phyloP scores from a whole-genome alignment of 2,888 invertebrate species.

The Pteria penguin region DNA sequence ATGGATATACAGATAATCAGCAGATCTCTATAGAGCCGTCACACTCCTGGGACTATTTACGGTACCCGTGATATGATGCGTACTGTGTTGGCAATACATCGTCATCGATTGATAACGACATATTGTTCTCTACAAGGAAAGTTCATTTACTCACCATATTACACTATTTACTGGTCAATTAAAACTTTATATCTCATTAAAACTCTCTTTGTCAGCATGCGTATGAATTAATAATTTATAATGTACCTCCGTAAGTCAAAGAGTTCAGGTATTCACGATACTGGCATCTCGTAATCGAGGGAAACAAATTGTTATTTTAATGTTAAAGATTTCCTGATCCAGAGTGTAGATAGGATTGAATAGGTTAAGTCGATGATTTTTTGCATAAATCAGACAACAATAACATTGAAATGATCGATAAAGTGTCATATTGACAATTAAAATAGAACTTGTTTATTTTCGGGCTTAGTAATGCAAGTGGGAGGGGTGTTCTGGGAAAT shows the following conservation, averaged over 20 bases:
- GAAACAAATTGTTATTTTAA: no score
- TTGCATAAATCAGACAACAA: no score
- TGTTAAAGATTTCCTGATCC: no score
- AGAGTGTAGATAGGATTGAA: no score
- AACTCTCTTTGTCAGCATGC: background rate
- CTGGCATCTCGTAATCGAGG: no score
- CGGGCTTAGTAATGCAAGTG: no score
- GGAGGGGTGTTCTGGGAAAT: no score
- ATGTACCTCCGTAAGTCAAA: background rate
- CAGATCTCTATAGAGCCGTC: background rate
- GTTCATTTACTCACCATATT: slow-evolving; percentile 14
- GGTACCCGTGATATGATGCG: background rate
- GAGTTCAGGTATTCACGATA: background rate
- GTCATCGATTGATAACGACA: background rate
- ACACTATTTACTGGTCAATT: slow-evolving; percentile 17
- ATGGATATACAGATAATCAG: background rate
- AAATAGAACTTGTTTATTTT: no score
- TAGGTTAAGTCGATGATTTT: no score
- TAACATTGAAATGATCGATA: no score
- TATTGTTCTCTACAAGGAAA: background rate
- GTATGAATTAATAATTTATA: background rate
- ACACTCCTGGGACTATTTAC: background rate
- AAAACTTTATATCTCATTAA: slow-evolving; percentile 27
- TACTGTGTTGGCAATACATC: background rate
- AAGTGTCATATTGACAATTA: no score